Base-by-base conservation (phyloP, 2,113 vertebrate genomes). In the Sceloporus undulatus region DNA sequence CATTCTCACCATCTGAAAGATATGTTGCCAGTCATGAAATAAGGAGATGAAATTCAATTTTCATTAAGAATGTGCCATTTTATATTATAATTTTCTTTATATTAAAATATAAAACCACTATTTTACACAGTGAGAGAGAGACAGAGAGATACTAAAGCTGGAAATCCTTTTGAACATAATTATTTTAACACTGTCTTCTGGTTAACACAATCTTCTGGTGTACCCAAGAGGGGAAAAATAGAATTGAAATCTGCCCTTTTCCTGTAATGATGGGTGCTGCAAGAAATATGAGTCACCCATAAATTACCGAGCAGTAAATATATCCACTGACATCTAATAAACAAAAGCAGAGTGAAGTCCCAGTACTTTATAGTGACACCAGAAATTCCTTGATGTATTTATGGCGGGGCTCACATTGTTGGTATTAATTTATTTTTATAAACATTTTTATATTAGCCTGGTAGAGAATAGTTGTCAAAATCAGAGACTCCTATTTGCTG, bases 221-320 rank as follows among this genome's bases (percentile, higher is more conserved):
- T 82, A 78, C 38, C 76, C 38, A 86, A 87, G 87, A 90, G 87
- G 87, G 86, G 87, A 91, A 90, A 93, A 95, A 89, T 85, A 84
- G 87, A 94, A 13, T 93, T 91, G 93, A 95, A 96, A 94, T 93
- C 79, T 94, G 77, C 71, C 89, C 92, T 95, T 83, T 84, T 93
- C 73, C 76, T 88, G 74, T 85, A 94, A 80, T 88, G 40, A 81
- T 62, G 66, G 48, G 29, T 95, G 91, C 93, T 94, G 90, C 91
- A 94, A 92, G 95, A 96, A 96, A 91, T 96, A 96, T 96, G 93
- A 95, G 75, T 89, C 88, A 92, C 85, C 90, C 89, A 90, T 94
- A 93, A 96, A 93, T 94, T 94, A 93, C 90, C 88, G 91, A 59
- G 68, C 88, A 91, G 93, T 97, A 96, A 97, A 96, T 97, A 96